Conservation (phyloP, 2,888 invertebrate genomes). For the Platynereis dumerilii region DNA sequence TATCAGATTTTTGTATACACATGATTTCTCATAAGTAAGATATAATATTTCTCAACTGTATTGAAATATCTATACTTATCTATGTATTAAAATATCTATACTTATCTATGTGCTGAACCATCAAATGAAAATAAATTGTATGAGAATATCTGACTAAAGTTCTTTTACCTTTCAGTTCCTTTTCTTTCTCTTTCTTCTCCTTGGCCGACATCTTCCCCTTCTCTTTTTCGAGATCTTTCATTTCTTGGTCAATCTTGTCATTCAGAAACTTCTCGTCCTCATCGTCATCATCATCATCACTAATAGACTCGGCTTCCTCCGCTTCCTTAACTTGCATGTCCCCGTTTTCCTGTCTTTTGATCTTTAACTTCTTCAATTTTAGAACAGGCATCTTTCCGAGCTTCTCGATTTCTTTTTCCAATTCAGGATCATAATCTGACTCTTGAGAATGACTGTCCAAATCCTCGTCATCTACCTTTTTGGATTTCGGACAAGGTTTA, state of each 20-base stretch:
- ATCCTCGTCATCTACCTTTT: too few species aligned
- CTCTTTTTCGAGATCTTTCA: conserved; percentile 9
- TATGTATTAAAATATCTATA: too few species aligned
- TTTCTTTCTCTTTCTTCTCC: conserved; percentile 27
- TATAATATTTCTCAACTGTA: too few species aligned
- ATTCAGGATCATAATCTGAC: conserved; percentile 24
- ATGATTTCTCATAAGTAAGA: too few species aligned
- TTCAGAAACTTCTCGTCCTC: conserved; percentile 30
- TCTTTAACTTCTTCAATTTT: conserved; percentile 40
- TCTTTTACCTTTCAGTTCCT: conserved; percentile 18
- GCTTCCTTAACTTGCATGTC: conserved; percentile 22
- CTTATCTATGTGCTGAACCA: too few species aligned
- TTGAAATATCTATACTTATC: too few species aligned
- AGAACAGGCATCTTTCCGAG: conserved; percentile 41
- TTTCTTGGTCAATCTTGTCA: conserved; percentile 10
- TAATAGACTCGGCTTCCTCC: conserved; percentile 10
- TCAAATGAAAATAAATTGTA: too few species aligned
- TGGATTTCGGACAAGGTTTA: not conserved
- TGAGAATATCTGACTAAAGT: not conserved
- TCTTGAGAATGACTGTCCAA: too few species aligned
- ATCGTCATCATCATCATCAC: conserved; percentile 19
- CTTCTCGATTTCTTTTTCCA: conserved; percentile 21
- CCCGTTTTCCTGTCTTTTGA: conserved; percentile 25
- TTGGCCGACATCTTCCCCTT: conserved; percentile 16
- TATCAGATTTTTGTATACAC: too few species aligned